Conservation (phyloP, 2,113 vertebrate species). For the Ammodytes dubius region DNA sequence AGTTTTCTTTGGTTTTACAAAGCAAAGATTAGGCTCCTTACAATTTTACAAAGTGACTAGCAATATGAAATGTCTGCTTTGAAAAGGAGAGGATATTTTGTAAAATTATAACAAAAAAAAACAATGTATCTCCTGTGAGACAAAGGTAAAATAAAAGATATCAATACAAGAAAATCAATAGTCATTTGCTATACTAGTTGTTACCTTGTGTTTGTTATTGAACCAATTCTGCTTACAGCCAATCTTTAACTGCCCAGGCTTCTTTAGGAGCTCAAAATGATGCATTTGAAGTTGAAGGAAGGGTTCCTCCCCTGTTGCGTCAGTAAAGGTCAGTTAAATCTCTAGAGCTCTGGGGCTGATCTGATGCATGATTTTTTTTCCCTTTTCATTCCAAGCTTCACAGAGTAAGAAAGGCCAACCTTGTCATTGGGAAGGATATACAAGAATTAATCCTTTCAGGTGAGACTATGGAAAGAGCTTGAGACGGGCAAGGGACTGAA, state of each 20-base stretch:
- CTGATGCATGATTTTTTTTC: slow-evolving; percentile 47
- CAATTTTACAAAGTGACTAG: not conserved
- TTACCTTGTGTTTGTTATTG: not conserved
- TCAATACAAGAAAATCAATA: not conserved
- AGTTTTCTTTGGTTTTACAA: not conserved
- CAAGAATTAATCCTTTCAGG: slow-evolving; percentile 64
- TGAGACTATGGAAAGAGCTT: slow-evolving; percentile 53
- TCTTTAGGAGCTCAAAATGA: slow-evolving; percentile 42
- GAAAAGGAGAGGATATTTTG: not conserved
- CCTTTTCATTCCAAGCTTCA: slow-evolving; percentile 44
- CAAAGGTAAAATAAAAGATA: not conserved
- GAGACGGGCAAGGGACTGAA: slow-evolving; percentile 12
- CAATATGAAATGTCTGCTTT: not conserved
- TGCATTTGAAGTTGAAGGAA: slow-evolving; percentile 58
- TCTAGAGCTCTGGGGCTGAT: slow-evolving; percentile 49
- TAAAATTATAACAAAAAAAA: not conserved
- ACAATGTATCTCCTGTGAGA: not conserved
- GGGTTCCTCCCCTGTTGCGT: slow-evolving; percentile 55
- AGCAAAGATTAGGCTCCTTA: not conserved
- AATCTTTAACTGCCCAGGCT: slow-evolving; percentile 17
- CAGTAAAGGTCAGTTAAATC: slow-evolving; percentile 73
- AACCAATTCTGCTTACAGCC: slow-evolving; percentile 27
- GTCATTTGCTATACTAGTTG: not conserved
- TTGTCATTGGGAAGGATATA: slow-evolving; percentile 56
- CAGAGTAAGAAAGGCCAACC: slow-evolving; percentile 61